phyloP scores from a whole-genome alignment of 2,797 vertebrate genomes.

The Kryptopterus vitreolus region DNA sequence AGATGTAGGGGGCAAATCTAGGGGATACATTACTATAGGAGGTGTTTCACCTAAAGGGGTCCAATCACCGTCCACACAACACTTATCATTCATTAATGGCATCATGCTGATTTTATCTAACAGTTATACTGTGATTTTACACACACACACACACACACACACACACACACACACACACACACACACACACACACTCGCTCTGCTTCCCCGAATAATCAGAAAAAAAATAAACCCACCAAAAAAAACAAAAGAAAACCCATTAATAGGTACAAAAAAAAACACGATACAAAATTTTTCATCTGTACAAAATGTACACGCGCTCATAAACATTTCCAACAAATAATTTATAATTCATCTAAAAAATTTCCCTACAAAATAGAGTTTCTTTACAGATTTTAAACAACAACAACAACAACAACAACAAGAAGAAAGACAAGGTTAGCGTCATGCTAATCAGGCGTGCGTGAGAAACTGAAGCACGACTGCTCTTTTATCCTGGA shows the following conservation, averaged over 20 bases:
- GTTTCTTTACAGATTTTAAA: constrained; percentile 56
- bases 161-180: constrained; percentile 53
- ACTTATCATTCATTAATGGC: background rate
- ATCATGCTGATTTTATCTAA: constrained; percentile 13
- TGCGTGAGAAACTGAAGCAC: background rate
- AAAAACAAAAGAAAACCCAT: constrained; percentile 61
- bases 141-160: constrained; percentile 52
- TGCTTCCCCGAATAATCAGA: constrained; percentile 63
- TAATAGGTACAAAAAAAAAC: constrained; percentile 69
- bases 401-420: too few relatives aligned
- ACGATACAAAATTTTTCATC: constrained; percentile 76
- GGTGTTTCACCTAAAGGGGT: too few relatives aligned
- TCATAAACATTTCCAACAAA: constrained; percentile 80
- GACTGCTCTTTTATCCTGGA: constrained; percentile 2
- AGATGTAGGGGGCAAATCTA: too few relatives aligned
- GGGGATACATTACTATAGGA: too few relatives aligned
- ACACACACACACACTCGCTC: constrained; percentile 59
- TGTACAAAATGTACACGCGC: constrained; percentile 81
- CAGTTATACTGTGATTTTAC: constrained; percentile 39
- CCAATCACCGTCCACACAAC: constrained; percentile 33
- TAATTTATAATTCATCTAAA: constrained; percentile 76
- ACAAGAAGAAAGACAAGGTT: background rate
- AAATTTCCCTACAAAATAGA: constrained; percentile 73
- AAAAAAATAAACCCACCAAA: constrained; percentile 62
- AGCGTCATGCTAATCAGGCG: constrained; percentile 16